A percentile compares a stretch with the other conserved stretches of the same genome.
Conservation (phyloP, 1,140 invertebrate genomes). For the Drosophila hydei region DNA sequence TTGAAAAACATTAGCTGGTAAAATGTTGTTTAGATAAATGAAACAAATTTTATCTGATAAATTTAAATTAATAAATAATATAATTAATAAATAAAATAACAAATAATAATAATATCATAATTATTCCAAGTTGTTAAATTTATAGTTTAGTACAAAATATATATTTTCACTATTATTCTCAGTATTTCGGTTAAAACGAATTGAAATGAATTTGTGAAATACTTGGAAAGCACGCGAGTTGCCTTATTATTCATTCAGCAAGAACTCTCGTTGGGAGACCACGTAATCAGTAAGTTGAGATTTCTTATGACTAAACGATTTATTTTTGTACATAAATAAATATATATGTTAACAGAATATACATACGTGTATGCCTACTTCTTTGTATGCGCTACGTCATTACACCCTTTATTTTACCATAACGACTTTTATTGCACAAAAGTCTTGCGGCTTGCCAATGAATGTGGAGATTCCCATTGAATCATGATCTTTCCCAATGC, state of each 20-base stretch:
- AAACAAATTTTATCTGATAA: no score
- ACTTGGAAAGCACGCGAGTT: not conserved
- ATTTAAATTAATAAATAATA: no score
- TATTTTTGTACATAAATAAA: not conserved
- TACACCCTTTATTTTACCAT: conserved; percentile 21
- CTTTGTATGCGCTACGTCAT: conserved; percentile 27
- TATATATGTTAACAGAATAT: not conserved
- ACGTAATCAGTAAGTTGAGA: not conserved
- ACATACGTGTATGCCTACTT: not conserved
- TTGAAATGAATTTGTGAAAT: not conserved
- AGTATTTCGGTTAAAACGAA: not conserved
- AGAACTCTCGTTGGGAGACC: not conserved
- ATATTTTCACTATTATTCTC: not conserved
- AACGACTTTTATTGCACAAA: conserved; percentile 19
- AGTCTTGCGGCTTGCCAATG: conserved; percentile 43
- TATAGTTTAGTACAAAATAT: not conserved
- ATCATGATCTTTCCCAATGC: conserved; percentile 62
- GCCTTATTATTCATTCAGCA: not conserved
- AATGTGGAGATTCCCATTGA: conserved; percentile 53
- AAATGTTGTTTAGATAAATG: no score
- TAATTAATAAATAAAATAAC: not conserved
- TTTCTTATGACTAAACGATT: conserved; percentile 1
- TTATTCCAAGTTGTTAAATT: not conserved
- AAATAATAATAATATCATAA: not conserved
- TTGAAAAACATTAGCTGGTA: no score